Base-by-base conservation (phyloP, 2,113 vertebrate genomes). In the Limanda limanda region DNA sequence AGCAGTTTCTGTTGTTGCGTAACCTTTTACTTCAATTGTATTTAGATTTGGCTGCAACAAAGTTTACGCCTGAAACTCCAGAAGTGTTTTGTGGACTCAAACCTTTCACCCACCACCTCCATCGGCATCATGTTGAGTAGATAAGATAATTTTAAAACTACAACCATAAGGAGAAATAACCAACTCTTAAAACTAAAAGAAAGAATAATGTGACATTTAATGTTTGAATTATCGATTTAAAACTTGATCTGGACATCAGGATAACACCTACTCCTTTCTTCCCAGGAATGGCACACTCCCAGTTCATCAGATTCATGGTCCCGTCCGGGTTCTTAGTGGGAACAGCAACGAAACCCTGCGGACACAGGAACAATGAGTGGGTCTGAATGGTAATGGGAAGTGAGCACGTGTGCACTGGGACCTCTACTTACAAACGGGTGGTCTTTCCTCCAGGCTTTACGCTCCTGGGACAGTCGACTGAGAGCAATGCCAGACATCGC, bases 301-400 rank as follows among this genome's bases (percentile, higher is more conserved):
- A 99, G 81, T 99, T 99, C 98, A 99, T 99, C 89, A 99, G 93
- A 84, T 99, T 99, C 97, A 99, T 98, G 12, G 98, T 99, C 56
- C 97, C 97, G 92, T 99, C 98, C 25, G 97, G 97, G 79, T 99
- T 99, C 92, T 99, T 99, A 25, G 97, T 99, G 40, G 98, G 98
- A 74, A 99, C 97, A 65, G 98, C 98, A 84, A 99, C 97, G 92
- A 99, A 99, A 65, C 97, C 97, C 97, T 99, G 86, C 75, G 54
- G 3, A 76, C 7, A 66, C 20, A 71, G 21, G 20, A 54, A 27
- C 9, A 71, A 71, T 15, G 9, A 21, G n/a, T 55, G 52, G 52
- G 52, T 23, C 52, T 21, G 7, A 3, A 23, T 0, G 4, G n/a
- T 2, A 6, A 7, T 31, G 31, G 31, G 31, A 54, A 12, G 54